Evolutionary conservation across 2,113 vertebrate genomes (phyloP), one percentile per base, ranked within the genome.

Genomic region (Mormyrus lacerda): DNA sequence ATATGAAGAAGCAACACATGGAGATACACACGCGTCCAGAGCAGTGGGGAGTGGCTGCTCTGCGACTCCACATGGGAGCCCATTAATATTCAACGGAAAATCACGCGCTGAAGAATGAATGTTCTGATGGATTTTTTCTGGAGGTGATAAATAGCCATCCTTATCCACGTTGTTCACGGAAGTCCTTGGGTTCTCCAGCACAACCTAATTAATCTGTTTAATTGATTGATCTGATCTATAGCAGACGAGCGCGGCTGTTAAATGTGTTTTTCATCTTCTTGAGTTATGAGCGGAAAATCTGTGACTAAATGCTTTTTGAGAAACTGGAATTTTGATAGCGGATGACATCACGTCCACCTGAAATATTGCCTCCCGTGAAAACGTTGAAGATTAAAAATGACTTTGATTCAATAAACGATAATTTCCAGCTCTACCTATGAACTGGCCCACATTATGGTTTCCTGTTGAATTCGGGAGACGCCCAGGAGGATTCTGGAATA

Each of bases 141-240:
- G 89, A 88, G 91, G 91, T 95, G 93, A 96, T 94, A 94, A 95
- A 95, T 92, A 87, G 87, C 89, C 79, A 92, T 2, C 53, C 91
- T 88, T 1, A 85, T 89, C 90, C 87, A 88, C 91, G 90, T 91
- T 88, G 24, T 94, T 94, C 91, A 87, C 92, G 91, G 93, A 90
- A 94, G 93, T 91, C 90, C 92, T 94, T 94, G 89, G 89, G 93
- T 88, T 50, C 93, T 93, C 93, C 93, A 94, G 92, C 90, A 92
- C 90, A 87, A 92, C 90, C 95, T 95, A 94, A 97, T 96, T 95
- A 95, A 95, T 95, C 93, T 92, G 90, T 92, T 95, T 96, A 95
- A 96, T 96, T 95, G 95, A 96, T 93, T 93, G 93, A 95, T 94
- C 91, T 91, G 93, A 90, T 88, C 93, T 88, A 91, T 48, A 92